phyloP scores from a whole-genome alignment of 1,140 invertebrate genomes.

The Orchestia grillus region DNA sequence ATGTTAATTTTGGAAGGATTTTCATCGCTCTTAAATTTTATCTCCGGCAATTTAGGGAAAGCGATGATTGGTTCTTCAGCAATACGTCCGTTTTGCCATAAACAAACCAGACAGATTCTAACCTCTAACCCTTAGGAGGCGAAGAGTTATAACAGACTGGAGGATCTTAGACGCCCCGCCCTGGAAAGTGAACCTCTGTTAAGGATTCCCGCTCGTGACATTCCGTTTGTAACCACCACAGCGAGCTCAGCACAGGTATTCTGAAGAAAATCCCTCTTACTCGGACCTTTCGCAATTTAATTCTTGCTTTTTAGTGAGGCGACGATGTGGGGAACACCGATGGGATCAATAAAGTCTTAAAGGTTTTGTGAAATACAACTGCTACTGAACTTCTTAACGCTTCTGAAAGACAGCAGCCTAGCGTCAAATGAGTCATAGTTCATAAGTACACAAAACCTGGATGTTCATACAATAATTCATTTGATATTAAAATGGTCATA shows the following conservation, averaged over 20 bases:
- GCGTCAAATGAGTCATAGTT: neutral
- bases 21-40: too few species aligned
- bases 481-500: neutral
- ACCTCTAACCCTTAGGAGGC: neutral
- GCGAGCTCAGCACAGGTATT: neutral
- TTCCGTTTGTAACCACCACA: neutral
- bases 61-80: neutral
- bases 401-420: neutral
- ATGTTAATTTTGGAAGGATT: too few species aligned
- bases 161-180: neutral
- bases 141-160: neutral
- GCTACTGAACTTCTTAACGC: neutral
- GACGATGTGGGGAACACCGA: neutral
- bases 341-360: neutral
- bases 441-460: neutral
- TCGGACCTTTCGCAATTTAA: neutral
- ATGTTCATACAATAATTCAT: neutral
- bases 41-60: neutral
- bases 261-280: neutral
- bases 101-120: neutral
- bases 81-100: neutral
- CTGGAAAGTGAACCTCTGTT: neutral
- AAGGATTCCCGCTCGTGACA: neutral
- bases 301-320: neutral
- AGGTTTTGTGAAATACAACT: neutral